These are phyloP conservation scores for Heliconius charithonia DNA, from an alignment of 2,888 invertebrate genomes.

Conservation along the genomic window DNA sequence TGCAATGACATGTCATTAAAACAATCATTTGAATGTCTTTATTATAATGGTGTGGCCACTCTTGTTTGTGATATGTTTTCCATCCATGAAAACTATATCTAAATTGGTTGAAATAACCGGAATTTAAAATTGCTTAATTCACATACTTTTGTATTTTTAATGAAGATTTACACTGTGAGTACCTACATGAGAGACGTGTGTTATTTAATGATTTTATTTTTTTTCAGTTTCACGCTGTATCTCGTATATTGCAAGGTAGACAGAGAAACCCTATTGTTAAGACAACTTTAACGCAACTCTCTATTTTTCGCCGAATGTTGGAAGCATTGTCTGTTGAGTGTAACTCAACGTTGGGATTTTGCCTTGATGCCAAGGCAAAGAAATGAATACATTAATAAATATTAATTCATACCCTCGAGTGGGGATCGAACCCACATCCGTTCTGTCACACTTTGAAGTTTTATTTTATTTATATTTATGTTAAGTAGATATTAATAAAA, in stretches of 20 bases:
- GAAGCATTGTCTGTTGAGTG: not conserved
- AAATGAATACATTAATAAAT: no score
- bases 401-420: not conserved
- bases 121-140: conserved; percentile 35
- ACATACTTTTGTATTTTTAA: not conserved
- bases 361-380: not conserved
- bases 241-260: not conserved
- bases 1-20: conserved; percentile 68
- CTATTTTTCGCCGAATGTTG: not conserved
- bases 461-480: no score
- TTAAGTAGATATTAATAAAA: no score
- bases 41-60: conserved; percentile 56
- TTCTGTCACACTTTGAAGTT: no score
- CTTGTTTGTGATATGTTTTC: conserved; percentile 59
- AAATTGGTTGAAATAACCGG: conserved; percentile 43
- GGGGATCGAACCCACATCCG: not conserved
- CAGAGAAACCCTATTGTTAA: not conserved
- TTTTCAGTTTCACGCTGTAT: not conserved
- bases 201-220: not conserved
- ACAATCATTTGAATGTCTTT: conserved; percentile 77
- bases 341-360: not conserved
- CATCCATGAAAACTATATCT: conserved; percentile 56
- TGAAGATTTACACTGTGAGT: not conserved
- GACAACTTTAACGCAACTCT: no score
- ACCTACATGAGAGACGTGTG: not conserved